Conservation (phyloP, 2,888 invertebrate species). For the Tiliacea aurago region DNA sequence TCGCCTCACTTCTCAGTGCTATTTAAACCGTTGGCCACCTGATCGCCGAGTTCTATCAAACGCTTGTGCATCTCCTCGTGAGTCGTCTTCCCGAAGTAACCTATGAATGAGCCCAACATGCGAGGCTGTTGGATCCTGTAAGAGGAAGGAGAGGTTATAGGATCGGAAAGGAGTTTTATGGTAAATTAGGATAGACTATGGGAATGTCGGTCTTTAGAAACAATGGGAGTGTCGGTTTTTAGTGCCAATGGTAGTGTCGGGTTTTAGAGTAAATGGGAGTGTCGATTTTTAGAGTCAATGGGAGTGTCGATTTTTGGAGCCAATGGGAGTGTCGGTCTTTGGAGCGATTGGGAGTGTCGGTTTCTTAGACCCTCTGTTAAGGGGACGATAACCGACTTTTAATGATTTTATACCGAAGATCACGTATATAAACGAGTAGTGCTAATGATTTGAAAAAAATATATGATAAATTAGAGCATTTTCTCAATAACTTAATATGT, state of each 20-base stretch:
- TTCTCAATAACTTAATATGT: too few species aligned
- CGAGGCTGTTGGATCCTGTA: conserved; percentile 92
- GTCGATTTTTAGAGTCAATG: neutral
- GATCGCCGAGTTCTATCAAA: conserved; percentile 68
- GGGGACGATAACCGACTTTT: too few species aligned
- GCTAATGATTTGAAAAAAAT: too few species aligned
- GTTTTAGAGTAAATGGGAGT: too few species aligned
- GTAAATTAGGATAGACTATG: neutral
- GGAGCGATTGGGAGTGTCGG: neutral
- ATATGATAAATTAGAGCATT: too few species aligned
- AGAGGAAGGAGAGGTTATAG: conserved; percentile 36
- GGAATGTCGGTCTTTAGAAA: neutral
- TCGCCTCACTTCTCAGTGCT: conserved; percentile 64
- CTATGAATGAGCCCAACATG: conserved; percentile 91
- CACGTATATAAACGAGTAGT: too few species aligned
- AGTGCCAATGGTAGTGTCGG: too few species aligned
- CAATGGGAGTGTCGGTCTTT: neutral
- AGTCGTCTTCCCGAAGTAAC: conserved; percentile 84
- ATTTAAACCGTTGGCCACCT: conserved; percentile 61
- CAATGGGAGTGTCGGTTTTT: too few species aligned
- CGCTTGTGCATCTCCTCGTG: conserved; percentile 68
- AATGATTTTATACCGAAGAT: too few species aligned
- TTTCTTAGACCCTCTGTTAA: too few species aligned
- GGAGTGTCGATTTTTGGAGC: too few species aligned
- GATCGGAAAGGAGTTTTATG: conserved; percentile 18